phyloP scores from a whole-genome alignment of 2,888 invertebrate species.

The Cosmia pyralina region DNA sequence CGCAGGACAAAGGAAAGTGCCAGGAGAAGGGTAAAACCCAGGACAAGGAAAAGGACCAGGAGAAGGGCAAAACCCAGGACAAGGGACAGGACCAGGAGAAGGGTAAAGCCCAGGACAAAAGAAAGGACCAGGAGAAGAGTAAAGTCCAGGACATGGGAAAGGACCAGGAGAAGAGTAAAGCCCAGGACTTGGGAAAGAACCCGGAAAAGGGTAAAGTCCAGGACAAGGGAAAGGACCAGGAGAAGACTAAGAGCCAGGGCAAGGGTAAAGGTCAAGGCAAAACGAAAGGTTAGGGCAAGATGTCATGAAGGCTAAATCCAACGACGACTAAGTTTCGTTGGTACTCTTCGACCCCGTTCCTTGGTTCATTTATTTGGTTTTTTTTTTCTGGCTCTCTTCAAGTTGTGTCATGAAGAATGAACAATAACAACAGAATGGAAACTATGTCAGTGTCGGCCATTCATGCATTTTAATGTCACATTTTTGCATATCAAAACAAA shows the following conservation, averaged over 20 bases:
- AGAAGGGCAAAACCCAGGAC: neutral
- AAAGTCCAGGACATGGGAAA: neutral
- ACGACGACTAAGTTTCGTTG: neutral
- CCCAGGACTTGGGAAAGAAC: neutral
- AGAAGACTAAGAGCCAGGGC: neutral
- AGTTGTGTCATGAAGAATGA: constrained; percentile 8
- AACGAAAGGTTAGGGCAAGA: neutral
- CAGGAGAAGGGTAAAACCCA: neutral
- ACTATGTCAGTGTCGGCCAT: neutral
- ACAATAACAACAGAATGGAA: neutral
- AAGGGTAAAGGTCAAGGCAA: constrained; percentile 7
- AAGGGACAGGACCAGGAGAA: neutral
- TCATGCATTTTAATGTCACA: neutral
- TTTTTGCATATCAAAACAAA: constrained; percentile 12
- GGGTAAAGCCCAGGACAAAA: too few species aligned
- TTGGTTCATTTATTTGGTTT: neutral
- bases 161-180: neutral
- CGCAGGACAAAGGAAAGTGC: neutral
- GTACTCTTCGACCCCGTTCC: too few species aligned
- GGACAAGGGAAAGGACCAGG: neutral
- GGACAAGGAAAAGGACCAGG: too few species aligned
- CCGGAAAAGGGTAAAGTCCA: neutral
- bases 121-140: neutral
- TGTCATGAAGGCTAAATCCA: neutral
- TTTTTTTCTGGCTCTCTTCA: neutral